These are phyloP conservation scores for Channa argus DNA, from an alignment of 2,113 vertebrate genomes.

Conservation along the genomic window DNA sequence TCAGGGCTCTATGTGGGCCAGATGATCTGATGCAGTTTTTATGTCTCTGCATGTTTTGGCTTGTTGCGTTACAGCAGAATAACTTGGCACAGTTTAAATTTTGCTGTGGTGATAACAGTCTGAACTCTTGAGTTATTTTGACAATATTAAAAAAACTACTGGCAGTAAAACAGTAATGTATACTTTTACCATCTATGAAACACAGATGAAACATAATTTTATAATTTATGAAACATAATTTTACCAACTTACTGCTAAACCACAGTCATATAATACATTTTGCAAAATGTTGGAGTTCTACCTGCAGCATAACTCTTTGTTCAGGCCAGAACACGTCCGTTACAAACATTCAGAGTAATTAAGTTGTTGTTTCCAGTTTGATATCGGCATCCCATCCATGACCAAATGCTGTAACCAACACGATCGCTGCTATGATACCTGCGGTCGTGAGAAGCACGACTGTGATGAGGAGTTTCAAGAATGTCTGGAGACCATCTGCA, in stretches of 20 bases:
- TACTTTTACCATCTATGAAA: neutral
- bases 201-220: neutral
- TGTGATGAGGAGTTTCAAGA: slow-evolving; percentile 93
- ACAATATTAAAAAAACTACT: neutral
- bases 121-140: neutral
- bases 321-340: neutral
- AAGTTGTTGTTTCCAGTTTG: slow-evolving; percentile 84
- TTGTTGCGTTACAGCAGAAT: too few species aligned
- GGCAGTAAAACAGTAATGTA: neutral
- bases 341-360: neutral
- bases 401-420: slow-evolving; percentile 97
- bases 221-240: neutral
- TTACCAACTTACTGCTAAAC: neutral
- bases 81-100: too few species aligned
- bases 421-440: slow-evolving; percentile 95
- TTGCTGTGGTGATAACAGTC: too few species aligned
- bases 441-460: slow-evolving; percentile 90
- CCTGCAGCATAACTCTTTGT: too few species aligned
- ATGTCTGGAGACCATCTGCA: slow-evolving; percentile 94
- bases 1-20: too few species aligned
- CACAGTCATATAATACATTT: too few species aligned
- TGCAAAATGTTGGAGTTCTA: too few species aligned
- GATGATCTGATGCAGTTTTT: too few species aligned
- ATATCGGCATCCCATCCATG: slow-evolving; percentile 97
- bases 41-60: too few species aligned